A percentile compares a stretch with the other conserved stretches of the same genome.
These are phyloP conservation scores for Oncorhynchus masou DNA, from an alignment of 2,113 vertebrate species.

Conservation along the genomic window DNA sequence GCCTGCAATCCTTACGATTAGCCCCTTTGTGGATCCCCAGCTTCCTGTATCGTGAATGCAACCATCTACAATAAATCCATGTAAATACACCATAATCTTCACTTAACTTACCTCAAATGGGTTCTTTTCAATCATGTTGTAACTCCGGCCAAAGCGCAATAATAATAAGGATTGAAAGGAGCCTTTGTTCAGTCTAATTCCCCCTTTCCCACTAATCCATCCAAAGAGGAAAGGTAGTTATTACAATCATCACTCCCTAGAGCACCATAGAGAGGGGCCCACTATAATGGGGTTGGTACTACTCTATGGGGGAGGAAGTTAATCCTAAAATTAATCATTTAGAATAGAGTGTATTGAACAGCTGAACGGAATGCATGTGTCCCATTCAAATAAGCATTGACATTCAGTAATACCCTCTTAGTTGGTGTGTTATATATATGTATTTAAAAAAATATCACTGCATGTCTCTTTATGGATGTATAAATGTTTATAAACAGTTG, in stretches of 20 bases:
- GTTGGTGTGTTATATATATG: background rate
- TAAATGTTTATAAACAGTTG: too few relatives aligned
- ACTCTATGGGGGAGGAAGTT: background rate
- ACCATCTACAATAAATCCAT: background rate
- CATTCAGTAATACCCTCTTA: background rate
- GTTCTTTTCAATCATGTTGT: background rate
- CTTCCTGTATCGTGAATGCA: background rate
- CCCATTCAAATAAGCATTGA: background rate
- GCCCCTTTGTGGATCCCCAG: background rate
- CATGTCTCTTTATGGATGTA: too few relatives aligned
- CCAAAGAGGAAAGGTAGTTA: background rate
- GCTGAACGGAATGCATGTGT: background rate
- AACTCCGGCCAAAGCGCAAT: background rate
- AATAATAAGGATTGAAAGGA: background rate
- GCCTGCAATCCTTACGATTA: background rate
- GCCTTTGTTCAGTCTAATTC: conserved; percentile 1
- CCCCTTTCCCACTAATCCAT: background rate
- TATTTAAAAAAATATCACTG: background rate
- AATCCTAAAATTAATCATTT: too few relatives aligned
- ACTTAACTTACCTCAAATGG: background rate
- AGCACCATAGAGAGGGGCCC: background rate
- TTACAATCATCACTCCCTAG: conserved; percentile 1
- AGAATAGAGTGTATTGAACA: too few relatives aligned
- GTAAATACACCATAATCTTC: background rate
- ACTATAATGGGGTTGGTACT: background rate